These are phyloP conservation scores for Crotalus viridis DNA, from an alignment of 2,113 vertebrate genomes.

Conservation along the genomic window DNA sequence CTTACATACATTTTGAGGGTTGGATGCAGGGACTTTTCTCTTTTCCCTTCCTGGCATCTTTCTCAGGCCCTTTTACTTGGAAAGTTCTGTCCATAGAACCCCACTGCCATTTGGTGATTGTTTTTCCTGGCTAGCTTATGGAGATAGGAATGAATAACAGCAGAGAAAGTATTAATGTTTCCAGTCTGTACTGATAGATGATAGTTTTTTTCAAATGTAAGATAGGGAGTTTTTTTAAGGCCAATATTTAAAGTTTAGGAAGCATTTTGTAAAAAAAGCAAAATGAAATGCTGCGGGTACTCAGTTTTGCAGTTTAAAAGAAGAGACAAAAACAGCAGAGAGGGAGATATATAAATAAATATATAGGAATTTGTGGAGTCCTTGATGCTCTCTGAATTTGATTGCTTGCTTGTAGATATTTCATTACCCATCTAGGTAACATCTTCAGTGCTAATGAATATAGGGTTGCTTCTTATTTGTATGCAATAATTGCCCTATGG, in stretches of 20 bases:
- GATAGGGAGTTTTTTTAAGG: neutral
- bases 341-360: neutral
- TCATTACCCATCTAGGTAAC: neutral
- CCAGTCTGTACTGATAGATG: neutral
- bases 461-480: neutral
- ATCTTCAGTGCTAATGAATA: neutral
- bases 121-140: neutral
- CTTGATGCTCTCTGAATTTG: neutral
- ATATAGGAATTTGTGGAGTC: neutral
- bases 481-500: neutral
- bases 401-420: neutral
- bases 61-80: neutral
- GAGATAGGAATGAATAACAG: constrained; percentile 1
- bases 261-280: neutral
- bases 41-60: neutral
- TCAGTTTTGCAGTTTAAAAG: neutral
- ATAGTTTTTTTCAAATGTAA: neutral
- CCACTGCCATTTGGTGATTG: neutral
- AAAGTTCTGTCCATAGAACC: neutral
- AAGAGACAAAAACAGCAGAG: neutral
- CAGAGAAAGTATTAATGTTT: neutral
- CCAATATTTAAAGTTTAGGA: neutral
- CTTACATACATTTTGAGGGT: neutral
- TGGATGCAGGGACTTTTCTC: neutral
- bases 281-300: neutral